phyloP scores from a whole-genome alignment of 2,888 invertebrate genomes.

The Sclerodermus sp. region DNA sequence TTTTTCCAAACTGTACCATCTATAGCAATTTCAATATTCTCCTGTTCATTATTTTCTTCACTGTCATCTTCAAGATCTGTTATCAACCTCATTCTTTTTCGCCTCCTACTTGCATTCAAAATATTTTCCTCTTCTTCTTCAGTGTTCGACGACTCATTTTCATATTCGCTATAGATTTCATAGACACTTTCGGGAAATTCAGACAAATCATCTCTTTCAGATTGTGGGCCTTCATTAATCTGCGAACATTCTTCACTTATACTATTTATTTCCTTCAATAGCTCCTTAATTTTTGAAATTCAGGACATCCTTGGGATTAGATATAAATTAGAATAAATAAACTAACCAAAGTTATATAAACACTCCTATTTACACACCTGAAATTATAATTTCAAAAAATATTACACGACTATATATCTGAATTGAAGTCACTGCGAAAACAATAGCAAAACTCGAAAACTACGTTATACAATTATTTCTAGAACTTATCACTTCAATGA shows the following conservation, averaged over 20 bases:
- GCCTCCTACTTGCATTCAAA: not conserved
- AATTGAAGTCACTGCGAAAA: no score
- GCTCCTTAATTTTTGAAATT: no score
- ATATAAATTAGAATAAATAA: no score
- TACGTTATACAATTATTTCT: no score
- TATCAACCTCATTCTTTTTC: not conserved
- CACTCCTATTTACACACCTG: no score
- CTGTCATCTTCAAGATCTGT: constrained; percentile 9
- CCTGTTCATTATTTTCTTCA: constrained; percentile 21
- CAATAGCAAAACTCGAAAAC: no score
- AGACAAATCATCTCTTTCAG: no score
- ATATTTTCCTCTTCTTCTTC: constrained; percentile 2
- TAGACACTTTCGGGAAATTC: constrained; percentile 20
- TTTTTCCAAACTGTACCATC: constrained; percentile 14
- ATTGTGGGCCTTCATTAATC: constrained; percentile 14
- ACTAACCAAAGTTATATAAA: no score
- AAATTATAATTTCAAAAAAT: no score
- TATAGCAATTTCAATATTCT: constrained; percentile 16
- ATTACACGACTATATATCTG: no score
- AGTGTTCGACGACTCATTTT: not conserved
- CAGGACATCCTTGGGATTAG: no score
- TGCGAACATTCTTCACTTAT: constrained; percentile 5
- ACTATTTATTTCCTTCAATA: not conserved
- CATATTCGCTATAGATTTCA: constrained; percentile 2
- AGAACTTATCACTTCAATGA: no score